Base-by-base conservation (phyloP, 1,140 invertebrate species). In the Sesamia nonagrioides region DNA sequence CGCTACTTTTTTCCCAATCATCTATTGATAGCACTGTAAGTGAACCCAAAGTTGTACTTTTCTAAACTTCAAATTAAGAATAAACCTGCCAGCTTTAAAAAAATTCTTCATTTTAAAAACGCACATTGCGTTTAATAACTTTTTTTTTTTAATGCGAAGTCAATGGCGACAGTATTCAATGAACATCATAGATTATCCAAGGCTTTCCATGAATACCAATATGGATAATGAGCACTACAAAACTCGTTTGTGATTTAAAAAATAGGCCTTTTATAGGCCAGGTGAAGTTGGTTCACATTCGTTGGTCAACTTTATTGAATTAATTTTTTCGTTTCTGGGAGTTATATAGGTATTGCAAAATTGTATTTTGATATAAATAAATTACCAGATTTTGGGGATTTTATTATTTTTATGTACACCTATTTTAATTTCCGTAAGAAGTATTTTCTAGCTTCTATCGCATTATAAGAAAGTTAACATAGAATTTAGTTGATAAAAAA, bases 231-330 rank as follows among this genome's bases (percentile, higher is more conserved):
- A 75, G 58, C 21, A 50, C 73, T 75, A 45, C 77, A 42, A 35
- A 83, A 82, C 78, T 71, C 40, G 84, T 83, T 85, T 81, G 50
- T 48, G 58, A 79, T 80, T 77, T 78, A 71, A 82, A 72, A 78
- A 77, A 80, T 83, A 81, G 78, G 81, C 73, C 68, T 76, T 82
- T 78, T 78, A 80, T 50, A 75, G 40, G 58, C 21, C 18, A 37
- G 18, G 58, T 11, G n/a, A 42, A 63, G 9, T 63, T 40, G 9
- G 42, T 40, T 63, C n/a, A 18, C n/a, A 40, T 63, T 42, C n/a
- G 17, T 63, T 63, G n/a, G 35, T 3, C n/a, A 42, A 40, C n/a
- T 56, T 63, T 42, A 42, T 63, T 63, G 35, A 1, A 18, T 8
- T 7, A 42, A 0, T 63, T 9, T 21, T 40, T 37, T 9, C 11